phyloP scores from a whole-genome alignment of 1,140 invertebrate genomes.

The Drosophila baimaii region DNA sequence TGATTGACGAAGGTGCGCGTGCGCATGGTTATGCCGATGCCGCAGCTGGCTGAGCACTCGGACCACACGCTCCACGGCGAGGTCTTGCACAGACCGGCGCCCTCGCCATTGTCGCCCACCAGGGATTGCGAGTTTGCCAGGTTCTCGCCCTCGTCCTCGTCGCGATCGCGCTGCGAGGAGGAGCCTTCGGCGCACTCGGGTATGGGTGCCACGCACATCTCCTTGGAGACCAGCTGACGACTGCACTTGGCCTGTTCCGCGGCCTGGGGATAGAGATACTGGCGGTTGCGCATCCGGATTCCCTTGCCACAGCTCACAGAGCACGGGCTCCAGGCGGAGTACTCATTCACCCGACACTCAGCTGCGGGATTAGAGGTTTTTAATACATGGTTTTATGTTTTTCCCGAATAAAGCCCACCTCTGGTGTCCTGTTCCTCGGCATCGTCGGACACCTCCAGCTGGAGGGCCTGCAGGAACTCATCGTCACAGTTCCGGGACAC shows the following conservation, averaged over 20 bases:
- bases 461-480: slow-evolving; percentile 86
- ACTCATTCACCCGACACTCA: slow-evolving; percentile 91
- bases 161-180: slow-evolving; percentile 47
- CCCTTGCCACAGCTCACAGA: slow-evolving; percentile 96
- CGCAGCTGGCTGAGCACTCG: slow-evolving; percentile 93
- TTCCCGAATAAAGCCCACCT: slow-evolving; percentile 85
- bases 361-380: slow-evolving; percentile 84
- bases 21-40: slow-evolving; percentile 90
- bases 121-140: slow-evolving; percentile 70
- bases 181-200: slow-evolving; percentile 87
- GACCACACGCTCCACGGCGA: slow-evolving; percentile 92
- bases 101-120: slow-evolving; percentile 78
- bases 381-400: neutral
- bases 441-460: slow-evolving; percentile 89
- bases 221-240: slow-evolving; percentile 92
- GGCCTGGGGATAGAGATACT: slow-evolving; percentile 91
- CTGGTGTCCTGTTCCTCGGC: slow-evolving; percentile 89
- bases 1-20: slow-evolving; percentile 89
- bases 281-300: slow-evolving; percentile 90
- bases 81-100: slow-evolving; percentile 88
- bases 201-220: slow-evolving; percentile 92
- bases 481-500: slow-evolving; percentile 90
- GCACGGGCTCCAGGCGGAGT: slow-evolving; percentile 91
- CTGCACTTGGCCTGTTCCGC: slow-evolving; percentile 91
- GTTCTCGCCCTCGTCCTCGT: slow-evolving; percentile 84